A percentile compares a stretch with the other conserved stretches of the same genome.
phyloP scores from a whole-genome alignment of 1,140 invertebrate genomes.

The Drosophila sp. region DNA sequence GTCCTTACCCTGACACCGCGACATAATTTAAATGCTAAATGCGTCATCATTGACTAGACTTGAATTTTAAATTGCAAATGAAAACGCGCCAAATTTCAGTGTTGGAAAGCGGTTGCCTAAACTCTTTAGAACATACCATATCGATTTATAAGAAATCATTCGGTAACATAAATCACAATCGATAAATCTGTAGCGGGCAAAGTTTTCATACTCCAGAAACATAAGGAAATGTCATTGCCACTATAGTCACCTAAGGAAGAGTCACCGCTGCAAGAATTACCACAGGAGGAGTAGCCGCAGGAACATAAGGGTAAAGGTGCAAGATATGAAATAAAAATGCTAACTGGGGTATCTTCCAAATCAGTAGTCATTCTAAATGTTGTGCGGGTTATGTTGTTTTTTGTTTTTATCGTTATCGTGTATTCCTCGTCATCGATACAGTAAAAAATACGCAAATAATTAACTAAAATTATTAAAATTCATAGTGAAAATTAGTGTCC shows the following conservation, averaged over 20 bases:
- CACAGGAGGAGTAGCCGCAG: too few relatives aligned
- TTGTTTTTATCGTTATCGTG: not conserved
- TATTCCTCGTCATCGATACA: too few relatives aligned
- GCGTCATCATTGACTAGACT: not conserved
- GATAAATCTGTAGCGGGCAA: not conserved
- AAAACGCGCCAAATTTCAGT: not conserved
- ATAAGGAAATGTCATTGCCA: too few relatives aligned
- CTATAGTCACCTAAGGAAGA: too few relatives aligned
- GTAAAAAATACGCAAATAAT: not conserved
- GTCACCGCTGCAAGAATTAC: too few relatives aligned
- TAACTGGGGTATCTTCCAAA: too few relatives aligned
- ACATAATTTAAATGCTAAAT: conserved; percentile 2
- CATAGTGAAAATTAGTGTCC: conserved; percentile 5
- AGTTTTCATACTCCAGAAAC: too few relatives aligned
- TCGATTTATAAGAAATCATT: too few relatives aligned
- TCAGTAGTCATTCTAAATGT: too few relatives aligned
- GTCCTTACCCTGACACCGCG: not conserved
- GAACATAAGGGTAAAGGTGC: too few relatives aligned
- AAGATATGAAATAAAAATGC: too few relatives aligned
- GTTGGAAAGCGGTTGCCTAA: not conserved
- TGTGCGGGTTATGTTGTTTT: not conserved
- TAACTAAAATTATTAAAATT: not conserved
- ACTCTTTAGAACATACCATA: not conserved
- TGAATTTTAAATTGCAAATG: not conserved
- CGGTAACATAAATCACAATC: not conserved